Evolutionary conservation across 2,797 vertebrate genomes (phyloP).

Genomic region (Yasuhikotakia modesta): DNA sequence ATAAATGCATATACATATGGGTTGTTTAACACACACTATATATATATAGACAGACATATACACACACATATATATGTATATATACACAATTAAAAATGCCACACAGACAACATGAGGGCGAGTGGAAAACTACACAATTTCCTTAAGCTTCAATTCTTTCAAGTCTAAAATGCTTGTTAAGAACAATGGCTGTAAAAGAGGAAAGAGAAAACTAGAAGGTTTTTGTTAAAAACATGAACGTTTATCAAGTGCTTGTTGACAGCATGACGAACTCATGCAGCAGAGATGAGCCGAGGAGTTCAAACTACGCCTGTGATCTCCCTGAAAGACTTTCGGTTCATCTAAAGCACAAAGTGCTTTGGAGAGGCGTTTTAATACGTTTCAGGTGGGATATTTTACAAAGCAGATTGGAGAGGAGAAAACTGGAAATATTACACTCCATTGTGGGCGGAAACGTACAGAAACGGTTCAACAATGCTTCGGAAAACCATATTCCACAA

Average conservation of each 20-base stretch:
- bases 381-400: conserved; percentile 14
- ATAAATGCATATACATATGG: too few species aligned
- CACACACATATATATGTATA: too few species aligned
- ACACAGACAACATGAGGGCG: background rate
- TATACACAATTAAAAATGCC: too few species aligned
- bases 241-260: conserved; percentile 27
- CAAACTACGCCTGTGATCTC: conserved; percentile 5
- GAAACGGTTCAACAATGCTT: conserved; percentile 30
- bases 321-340: conserved; percentile 17
- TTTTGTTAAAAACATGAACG: background rate
- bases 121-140: background rate
- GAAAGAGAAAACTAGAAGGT: background rate
- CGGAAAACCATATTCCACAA: conserved; percentile 24
- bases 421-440: conserved; percentile 32
- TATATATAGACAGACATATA: too few species aligned
- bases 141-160: background rate
- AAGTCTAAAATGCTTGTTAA: background rate
- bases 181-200: background rate
- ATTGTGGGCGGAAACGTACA: conserved; percentile 31
- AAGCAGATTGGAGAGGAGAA: conserved; percentile 6
- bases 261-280: background rate
- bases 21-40: too few species aligned
- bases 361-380: conserved; percentile 30
- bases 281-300: background rate
- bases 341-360: conserved; percentile 18